phyloP scores from a whole-genome alignment of 1,140 invertebrate genomes.

The Hylaeus anthracinus region DNA sequence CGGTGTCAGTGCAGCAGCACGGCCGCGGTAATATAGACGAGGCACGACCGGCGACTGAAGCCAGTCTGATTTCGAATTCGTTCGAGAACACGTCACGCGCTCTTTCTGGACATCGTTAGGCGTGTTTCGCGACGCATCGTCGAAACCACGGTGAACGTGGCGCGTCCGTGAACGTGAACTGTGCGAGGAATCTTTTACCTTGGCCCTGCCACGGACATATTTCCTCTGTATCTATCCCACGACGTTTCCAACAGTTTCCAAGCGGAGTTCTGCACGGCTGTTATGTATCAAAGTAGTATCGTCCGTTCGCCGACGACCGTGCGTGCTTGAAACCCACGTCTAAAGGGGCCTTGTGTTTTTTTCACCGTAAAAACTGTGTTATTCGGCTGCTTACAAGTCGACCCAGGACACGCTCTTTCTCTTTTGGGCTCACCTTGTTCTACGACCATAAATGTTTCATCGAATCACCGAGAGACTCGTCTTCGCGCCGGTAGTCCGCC shows the following conservation, averaged over 20 bases:
- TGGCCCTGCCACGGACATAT: background rate
- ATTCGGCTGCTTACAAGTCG: background rate
- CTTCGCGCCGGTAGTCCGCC: slow-evolving; percentile 61
- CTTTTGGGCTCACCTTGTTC: background rate
- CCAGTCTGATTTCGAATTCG: slow-evolving; percentile 64
- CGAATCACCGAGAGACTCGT: slow-evolving; percentile 71
- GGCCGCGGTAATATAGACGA: slow-evolving; percentile 68
- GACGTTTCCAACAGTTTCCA: background rate
- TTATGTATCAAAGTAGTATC: background rate
- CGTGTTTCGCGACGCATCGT: background rate
- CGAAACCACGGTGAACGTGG: background rate
- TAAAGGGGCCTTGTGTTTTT: background rate
- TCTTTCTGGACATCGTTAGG: background rate
- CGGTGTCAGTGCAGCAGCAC: slow-evolving; percentile 12
- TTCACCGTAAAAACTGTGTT: background rate
- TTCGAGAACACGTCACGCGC: slow-evolving; percentile 8
- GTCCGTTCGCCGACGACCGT: background rate
- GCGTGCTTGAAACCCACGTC: background rate
- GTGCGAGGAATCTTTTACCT: background rate
- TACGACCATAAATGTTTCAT: slow-evolving; percentile 76
- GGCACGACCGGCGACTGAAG: slow-evolving; percentile 53
- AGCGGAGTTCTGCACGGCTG: background rate
- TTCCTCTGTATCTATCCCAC: too few species aligned
- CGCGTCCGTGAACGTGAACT: background rate
- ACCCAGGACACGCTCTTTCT: slow-evolving; percentile 21